Evolutionary conservation across 2,888 invertebrate species (phyloP), one percentile per base, ranked within the genome.

Genomic region (Drosophila macrospina): DNA sequence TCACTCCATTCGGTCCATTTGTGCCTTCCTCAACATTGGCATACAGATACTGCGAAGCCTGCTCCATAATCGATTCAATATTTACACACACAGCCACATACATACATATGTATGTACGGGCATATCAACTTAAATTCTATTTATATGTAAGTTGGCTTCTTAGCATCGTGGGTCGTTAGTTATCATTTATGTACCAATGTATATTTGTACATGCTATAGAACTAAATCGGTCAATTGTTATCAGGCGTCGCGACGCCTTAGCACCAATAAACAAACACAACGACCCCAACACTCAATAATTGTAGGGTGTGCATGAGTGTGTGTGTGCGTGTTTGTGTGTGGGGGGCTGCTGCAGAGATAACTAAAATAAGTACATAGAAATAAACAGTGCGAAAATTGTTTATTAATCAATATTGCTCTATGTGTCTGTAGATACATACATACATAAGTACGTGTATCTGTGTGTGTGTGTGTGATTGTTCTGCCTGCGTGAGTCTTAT

Each of bases 151-250:
- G 56, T 66, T 64, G 60, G 39, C 57, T 67, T 50, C 68, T 69
- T 37, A 60, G 45, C 66, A 69, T 72, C 60, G 56, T 70, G 64
- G 69, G 47, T 72, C 69, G 66, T 45, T 65, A 63, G 75, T 55
- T 78, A 81, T 81, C 75, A 65, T 57, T 45, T 44, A 34, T 16
- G 24, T 50, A 34, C 24, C 16, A 48, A 51, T 56, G 30, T 51
- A 41, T 15, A 28, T 51, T 45, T 45, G 39, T 30, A 32, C 51
- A 36, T 47, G 36, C 37, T 70, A 56, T 77, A 69, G 39, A 69
- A 79, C 80, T 82, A 82, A 82, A 85, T 85, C 82, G 78, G 83
- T 83, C 86, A 83, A 67, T 72, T 28, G 68, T 85, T 85, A 83
- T 83, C 83, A 69, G 66, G 44, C 37, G 50, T 61, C 62, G 55